These are phyloP conservation scores for Corythaeola cristata DNA, from an alignment of 2,113 vertebrate species.

Conservation along the genomic window DNA sequence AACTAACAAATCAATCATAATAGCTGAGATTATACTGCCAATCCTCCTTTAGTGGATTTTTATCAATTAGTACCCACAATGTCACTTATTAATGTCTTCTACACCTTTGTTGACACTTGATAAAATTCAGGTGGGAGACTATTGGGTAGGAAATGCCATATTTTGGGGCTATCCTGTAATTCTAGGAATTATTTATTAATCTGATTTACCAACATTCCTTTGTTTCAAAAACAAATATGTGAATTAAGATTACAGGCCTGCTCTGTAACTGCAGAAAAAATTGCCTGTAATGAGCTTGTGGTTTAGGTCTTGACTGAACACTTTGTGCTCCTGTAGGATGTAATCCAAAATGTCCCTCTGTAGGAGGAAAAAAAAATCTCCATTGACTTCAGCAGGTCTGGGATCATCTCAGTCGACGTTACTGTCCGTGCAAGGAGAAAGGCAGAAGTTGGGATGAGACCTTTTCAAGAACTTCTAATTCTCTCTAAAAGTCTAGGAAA, in stretches of 20 bases:
- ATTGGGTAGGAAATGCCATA: fast-evolving
- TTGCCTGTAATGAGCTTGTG: neutral
- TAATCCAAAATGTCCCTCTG: neutral
- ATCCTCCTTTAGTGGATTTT: slow-evolving; percentile 17
- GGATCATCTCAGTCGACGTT: too few species aligned
- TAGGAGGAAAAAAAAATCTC: neutral
- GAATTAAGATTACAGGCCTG: neutral
- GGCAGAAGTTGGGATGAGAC: neutral
- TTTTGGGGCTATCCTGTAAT: neutral
- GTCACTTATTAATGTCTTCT: neutral
- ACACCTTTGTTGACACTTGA: neutral
- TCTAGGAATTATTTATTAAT: neutral
- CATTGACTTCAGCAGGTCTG: too few species aligned
- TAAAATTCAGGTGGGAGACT: neutral
- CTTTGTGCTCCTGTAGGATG: neutral
- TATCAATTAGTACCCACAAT: slow-evolving; percentile 8
- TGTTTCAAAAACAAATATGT: neutral
- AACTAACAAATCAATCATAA: slow-evolving; percentile 28
- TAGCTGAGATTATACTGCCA: neutral
- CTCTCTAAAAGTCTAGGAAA: neutral
- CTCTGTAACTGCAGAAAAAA: neutral
- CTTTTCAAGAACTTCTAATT: neutral
- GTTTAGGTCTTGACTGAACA: neutral
- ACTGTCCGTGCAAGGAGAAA: neutral
- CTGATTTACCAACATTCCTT: neutral